Evolutionary conservation across 2,797 vertebrate species (phyloP).

Genomic region (Poeciliopsis turneri): DNA sequence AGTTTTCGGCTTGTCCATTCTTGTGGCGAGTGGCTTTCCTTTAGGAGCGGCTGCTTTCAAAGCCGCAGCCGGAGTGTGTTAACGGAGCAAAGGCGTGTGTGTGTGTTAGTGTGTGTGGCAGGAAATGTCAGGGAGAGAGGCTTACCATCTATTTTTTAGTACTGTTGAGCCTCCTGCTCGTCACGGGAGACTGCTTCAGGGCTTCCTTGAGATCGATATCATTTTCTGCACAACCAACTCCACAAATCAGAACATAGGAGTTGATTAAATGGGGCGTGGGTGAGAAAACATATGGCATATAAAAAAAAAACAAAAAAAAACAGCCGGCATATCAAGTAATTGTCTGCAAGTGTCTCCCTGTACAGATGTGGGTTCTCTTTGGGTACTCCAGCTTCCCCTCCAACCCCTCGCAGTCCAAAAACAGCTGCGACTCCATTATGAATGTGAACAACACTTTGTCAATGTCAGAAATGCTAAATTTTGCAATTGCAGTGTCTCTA

Average conservation of each 20-base stretch:
- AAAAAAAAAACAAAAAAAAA: too few species aligned
- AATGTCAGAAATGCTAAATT: too few species aligned
- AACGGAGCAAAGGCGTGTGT: conserved; percentile 22
- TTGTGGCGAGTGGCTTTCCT: conserved; percentile 28
- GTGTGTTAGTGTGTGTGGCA: conserved; percentile 45
- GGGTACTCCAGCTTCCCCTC: neutral
- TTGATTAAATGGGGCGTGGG: neutral
- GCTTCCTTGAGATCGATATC: conserved; percentile 62
- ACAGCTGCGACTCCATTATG: too few species aligned
- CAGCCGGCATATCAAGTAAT: neutral
- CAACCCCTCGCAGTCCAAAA: too few species aligned
- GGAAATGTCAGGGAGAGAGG: conserved; percentile 72
- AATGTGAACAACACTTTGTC: too few species aligned
- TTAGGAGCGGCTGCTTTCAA: conserved; percentile 53
- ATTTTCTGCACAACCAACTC: conserved; percentile 53
- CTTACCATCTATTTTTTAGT: conserved; percentile 78
- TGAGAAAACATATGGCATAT: neutral
- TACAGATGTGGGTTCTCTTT: neutral
- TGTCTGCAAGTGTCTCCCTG: neutral
- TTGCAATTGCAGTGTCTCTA: too few species aligned
- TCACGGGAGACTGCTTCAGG: conserved; percentile 51
- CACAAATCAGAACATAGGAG: conserved; percentile 15
- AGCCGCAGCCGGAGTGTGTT: conserved; percentile 38
- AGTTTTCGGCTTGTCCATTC: conserved; percentile 46
- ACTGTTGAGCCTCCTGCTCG: conserved; percentile 62